Base-by-base conservation (phyloP, 2,113 vertebrate species). In the Cairina moschata region DNA sequence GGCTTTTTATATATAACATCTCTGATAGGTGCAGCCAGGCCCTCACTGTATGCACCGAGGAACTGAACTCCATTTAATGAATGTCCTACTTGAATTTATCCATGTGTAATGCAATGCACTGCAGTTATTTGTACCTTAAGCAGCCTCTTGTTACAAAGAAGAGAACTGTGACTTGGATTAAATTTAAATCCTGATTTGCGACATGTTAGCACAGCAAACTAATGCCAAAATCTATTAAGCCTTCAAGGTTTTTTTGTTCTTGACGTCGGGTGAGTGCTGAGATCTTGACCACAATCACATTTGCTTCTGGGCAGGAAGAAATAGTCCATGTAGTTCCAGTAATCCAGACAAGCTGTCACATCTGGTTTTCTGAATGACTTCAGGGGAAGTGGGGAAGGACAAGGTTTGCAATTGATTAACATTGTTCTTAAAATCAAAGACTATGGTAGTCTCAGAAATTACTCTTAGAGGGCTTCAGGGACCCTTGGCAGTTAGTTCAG, bases 101-200 rank as follows among this genome's bases (percentile, higher is more conserved):
- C 48, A 58, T 4, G 0, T 76, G 46, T 73, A 59, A 76, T 74
- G 83, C 60, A 34, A 7, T 62, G 54, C 62, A 38, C 62, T 66
- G 11, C 84, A 83, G 83, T 36, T 73, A 52, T 89, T 95, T 93
- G 83, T 91, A 60, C 50, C n/a, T 92, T 83, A 80, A 94, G 78
- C 66, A 89, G 62, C 83, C 46, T 82, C 58, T 88, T 91, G 40
- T 78, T 89, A 66, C 77, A 96, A 96, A 97, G 91, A 85, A 62
- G 83, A 93, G 85, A 95, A 54, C 88, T 92, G 96, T 96, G 95
- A 96, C 93, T 96, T 90, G 83, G 96, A 97, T 97, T 97, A 97
- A 95, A 89, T 92, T 93, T 96, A 93, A 97, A 96, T 96, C 96
- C 93, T 91, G 83, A 89, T 94, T 96, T 96, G 93, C 17, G 7